Evolutionary conservation across 2,113 vertebrate species (phyloP).

Genomic region (Oncorhynchus kisutch): DNA sequence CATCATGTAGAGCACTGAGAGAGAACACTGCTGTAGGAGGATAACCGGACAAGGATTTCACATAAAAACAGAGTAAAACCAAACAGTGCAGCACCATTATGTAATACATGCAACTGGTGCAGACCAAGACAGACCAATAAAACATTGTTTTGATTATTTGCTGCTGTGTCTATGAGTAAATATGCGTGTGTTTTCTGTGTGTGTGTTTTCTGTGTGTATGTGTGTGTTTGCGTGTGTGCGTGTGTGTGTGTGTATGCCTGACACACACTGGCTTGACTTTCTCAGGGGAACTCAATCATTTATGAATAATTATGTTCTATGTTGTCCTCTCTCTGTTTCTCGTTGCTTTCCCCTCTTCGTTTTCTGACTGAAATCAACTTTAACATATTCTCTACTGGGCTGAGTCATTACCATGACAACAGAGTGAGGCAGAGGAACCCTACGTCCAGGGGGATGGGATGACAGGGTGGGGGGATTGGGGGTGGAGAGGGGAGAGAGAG

Average conservation of each 20-base stretch:
- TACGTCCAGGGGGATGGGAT: not conserved
- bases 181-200: constrained; percentile 10
- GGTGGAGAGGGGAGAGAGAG: not conserved
- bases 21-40: not conserved
- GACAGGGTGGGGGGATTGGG: not conserved
- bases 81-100: not conserved
- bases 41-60: not conserved
- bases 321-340: constrained; percentile 40
- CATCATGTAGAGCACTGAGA: constrained; percentile 1
- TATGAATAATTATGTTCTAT: constrained; percentile 74
- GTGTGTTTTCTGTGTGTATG: constrained; percentile 9
- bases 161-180: constrained; percentile 13
- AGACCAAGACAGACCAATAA: not conserved
- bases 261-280: constrained; percentile 62
- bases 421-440: not conserved
- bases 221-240: not conserved
- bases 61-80: not conserved
- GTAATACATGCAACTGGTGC: not conserved
- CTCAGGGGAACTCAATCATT: constrained; percentile 64
- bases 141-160: constrained; percentile 23
- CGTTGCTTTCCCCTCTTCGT: constrained; percentile 1
- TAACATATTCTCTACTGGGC: constrained; percentile 32
- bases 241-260: constrained; percentile 42
- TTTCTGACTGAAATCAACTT: constrained; percentile 32
- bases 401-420: constrained; percentile 7